These are phyloP conservation scores for Zaprionus taronus DNA, from an alignment of 1,140 invertebrate species.

Conservation along the genomic window DNA sequence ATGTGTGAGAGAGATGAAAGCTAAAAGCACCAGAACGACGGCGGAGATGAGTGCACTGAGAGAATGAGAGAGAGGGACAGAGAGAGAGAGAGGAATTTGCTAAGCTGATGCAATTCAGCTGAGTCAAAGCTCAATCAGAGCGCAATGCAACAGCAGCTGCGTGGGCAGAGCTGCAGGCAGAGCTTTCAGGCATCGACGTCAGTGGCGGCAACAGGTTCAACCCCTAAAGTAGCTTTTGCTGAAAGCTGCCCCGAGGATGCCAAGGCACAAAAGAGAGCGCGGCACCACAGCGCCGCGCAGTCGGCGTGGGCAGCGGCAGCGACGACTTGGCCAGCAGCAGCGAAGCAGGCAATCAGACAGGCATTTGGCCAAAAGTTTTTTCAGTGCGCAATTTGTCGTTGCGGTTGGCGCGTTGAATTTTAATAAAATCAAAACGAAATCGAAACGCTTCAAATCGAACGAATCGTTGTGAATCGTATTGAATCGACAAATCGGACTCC, in stretches of 20 bases:
- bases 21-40: slow-evolving; percentile 3
- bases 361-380: slow-evolving; percentile 64
- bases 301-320: slow-evolving; percentile 21
- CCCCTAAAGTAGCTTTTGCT: slow-evolving; percentile 59
- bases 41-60: background rate
- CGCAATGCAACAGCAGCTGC: background rate
- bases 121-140: slow-evolving; percentile 14
- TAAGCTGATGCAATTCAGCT: slow-evolving; percentile 1
- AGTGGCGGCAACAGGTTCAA: slow-evolving; percentile 64
- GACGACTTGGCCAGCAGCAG: slow-evolving; percentile 23
- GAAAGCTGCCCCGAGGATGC: slow-evolving; percentile 31
- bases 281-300: slow-evolving; percentile 13
- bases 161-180: slow-evolving; percentile 3
- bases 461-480: background rate
- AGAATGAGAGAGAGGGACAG: background rate
- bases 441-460: background rate
- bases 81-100: slow-evolving; percentile 3
- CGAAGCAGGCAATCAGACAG: slow-evolving; percentile 16
- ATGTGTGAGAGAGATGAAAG: background rate
- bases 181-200: slow-evolving; percentile 4
- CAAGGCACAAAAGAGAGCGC: slow-evolving; percentile 4
- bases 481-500: background rate
- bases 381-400: slow-evolving; percentile 77
- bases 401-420: slow-evolving; percentile 62
- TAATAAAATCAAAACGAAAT: slow-evolving; percentile 1